Evolutionary conservation across 2,113 vertebrate species (phyloP), one percentile per base, ranked within the genome.

Genomic region (Laterallus jamaicensis): DNA sequence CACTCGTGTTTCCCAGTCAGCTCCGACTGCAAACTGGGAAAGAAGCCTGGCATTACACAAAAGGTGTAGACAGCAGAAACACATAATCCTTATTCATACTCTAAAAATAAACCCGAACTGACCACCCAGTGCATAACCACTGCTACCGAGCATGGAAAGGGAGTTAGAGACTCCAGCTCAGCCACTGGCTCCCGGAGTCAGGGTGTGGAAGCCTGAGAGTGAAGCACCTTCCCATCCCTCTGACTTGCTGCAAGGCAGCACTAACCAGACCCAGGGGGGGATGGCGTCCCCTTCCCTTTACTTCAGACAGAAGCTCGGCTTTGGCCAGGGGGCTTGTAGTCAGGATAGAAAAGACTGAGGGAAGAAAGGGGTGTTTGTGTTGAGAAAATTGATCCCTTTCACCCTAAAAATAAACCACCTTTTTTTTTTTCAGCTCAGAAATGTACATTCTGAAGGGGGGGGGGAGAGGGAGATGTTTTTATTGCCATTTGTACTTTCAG

Each of bases 31-130:
- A 90, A 94, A 93, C 50, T 50, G 77, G 35, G 77, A 92, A 88
- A 94, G 63, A 93, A 86, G 73, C n/a, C 81, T 93, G 83, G 42
- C 29, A 44, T 92, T 82, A 90, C 68, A 95, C 83, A 88, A 92
- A 94, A 96, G 69, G 77, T 94, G 60, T 37, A 86, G 86, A 92
- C 92, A 88, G 90, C 73, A 91, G 92, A 94, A 95, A 96, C 76
- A 91, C 11, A 25, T 67, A 92, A 95, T 86, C 62, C 75, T 95
- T 88, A 90, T 44, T 96, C 83, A 92, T 55, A 75, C 31, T 35
- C 92, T 93, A 93, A 94, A 96, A 93, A 93, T 66, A 95, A 80
- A 91, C 40, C 35, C 73, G 88, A 93, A 90, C 68, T 84, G 95
- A 90, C 90, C 86, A 95, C 88, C 86, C 90, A 86, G 79, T 31